Evolutionary conservation across 1,140 invertebrate species (phyloP).

Genomic region (Orchesella cincta): DNA sequence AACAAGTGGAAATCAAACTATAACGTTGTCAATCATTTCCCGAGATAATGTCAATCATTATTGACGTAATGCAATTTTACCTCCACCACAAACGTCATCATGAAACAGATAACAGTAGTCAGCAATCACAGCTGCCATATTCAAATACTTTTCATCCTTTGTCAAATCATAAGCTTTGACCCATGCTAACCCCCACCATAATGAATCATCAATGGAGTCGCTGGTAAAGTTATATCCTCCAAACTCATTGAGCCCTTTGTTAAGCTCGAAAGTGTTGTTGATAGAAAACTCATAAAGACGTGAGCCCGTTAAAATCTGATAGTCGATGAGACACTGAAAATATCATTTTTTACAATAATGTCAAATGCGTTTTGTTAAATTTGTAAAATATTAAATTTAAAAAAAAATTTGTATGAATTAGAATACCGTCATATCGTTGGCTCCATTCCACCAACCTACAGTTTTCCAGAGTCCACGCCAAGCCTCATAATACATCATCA

Average conservation of each 20-base stretch:
- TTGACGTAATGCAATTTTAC: no score
- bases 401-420: no score
- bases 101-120: constrained; percentile 19
- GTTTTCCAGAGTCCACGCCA: constrained; percentile 2
- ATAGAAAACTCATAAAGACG: background rate
- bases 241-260: constrained; percentile 19
- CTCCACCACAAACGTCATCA: constrained; percentile 25
- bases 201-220: constrained; percentile 20
- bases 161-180: constrained; percentile 16
- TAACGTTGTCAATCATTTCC: no score
- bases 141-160: constrained; percentile 1
- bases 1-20: background rate
- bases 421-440: constrained; percentile 16
- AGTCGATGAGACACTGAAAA: constrained; percentile 19
- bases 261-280: constrained; percentile 14
- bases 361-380: no score
- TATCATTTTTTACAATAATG: no score
- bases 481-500: constrained; percentile 25
- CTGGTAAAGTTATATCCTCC: constrained; percentile 28
- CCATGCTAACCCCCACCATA: constrained; percentile 23
- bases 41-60: no score
- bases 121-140: constrained; percentile 5
- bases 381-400: no score
- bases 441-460: constrained; percentile 27
- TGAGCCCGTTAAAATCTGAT: background rate